phyloP scores from a whole-genome alignment of 1,140 invertebrate genomes.

The Zaprionus kolodkinae region DNA sequence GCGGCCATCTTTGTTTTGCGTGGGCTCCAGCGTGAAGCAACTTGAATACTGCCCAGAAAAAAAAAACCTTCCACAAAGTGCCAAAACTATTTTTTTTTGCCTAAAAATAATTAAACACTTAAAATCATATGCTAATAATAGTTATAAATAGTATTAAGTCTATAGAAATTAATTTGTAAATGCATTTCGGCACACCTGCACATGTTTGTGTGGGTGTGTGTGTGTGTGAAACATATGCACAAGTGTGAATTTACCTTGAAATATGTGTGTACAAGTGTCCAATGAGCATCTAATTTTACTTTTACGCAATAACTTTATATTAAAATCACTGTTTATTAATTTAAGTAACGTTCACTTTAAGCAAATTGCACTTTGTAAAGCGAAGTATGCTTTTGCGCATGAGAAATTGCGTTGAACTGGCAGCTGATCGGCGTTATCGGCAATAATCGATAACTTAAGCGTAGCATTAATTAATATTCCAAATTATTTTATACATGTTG shows the following conservation, averaged over 20 bases:
- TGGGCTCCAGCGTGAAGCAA: not conserved
- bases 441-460: not conserved
- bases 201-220: not conserved
- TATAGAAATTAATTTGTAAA: not conserved
- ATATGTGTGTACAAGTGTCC: not conserved
- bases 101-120: not conserved
- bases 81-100: constrained; percentile 48
- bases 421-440: not conserved
- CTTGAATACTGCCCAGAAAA: not conserved
- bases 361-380: not conserved
- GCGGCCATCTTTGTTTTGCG: constrained; percentile 53
- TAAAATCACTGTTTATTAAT: not conserved
- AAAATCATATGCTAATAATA: not conserved
- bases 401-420: not conserved
- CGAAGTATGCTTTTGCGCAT: not conserved
- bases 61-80: constrained; percentile 24
- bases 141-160: not conserved
- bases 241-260: not conserved
- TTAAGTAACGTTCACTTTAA: not conserved
- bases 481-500: not conserved
- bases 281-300: not conserved
- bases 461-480: not conserved
- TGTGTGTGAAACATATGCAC: not conserved
- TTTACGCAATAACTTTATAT: not conserved
- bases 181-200: not conserved